Percentiles rank a stretch among this genome's conserved stretches.
Evolutionary conservation across 2,797 vertebrate genomes (phyloP).

Genomic region (Telmatherina bonti): DNA sequence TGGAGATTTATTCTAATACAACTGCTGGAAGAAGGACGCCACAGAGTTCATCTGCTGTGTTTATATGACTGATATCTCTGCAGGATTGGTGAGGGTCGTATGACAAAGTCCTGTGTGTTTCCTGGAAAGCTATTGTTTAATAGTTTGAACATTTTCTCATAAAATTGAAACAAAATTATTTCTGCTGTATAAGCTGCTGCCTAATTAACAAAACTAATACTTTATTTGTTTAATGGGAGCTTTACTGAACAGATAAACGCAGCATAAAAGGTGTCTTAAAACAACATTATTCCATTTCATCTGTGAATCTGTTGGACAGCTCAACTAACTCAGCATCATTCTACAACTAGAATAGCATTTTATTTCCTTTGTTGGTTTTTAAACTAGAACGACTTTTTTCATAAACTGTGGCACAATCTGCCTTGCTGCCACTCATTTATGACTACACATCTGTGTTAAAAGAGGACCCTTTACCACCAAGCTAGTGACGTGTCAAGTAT

Average conservation of each 20-base stretch:
- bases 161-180: not conserved
- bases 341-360: too few species aligned
- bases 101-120: not conserved
- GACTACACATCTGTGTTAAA: not conserved
- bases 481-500: not conserved
- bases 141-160: not conserved
- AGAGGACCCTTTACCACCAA: not conserved
- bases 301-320: too few species aligned
- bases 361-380: too few species aligned
- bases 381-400: too few species aligned
- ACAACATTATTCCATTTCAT: too few species aligned
- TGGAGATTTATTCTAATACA: slow-evolving; percentile 29
- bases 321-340: too few species aligned
- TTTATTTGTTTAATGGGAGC: too few species aligned
- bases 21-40: slow-evolving; percentile 26
- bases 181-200: too few species aligned
- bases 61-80: not conserved
- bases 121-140: not conserved
- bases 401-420: too few species aligned
- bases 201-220: too few species aligned
- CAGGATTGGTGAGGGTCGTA: not conserved
- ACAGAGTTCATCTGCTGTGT: slow-evolving; percentile 17
- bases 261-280: too few species aligned
- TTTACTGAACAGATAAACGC: too few species aligned
- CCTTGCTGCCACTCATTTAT: not conserved